Conservation (phyloP, 1,140 invertebrate species). For the Zaprionus kolodkinae region DNA sequence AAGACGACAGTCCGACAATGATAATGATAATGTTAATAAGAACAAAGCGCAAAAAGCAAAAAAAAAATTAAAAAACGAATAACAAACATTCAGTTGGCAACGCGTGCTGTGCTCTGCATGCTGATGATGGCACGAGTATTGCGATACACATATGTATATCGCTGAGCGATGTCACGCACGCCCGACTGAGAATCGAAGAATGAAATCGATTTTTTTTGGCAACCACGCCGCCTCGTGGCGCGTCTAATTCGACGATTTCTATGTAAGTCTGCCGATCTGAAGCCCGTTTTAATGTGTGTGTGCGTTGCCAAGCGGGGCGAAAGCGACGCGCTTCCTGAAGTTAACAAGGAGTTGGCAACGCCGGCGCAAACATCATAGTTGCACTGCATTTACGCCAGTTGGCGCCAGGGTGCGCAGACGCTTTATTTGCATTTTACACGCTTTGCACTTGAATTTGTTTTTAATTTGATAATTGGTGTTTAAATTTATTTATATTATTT, state of each 20-base stretch:
- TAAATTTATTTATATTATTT: constrained; percentile 2
- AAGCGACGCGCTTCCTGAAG: neutral
- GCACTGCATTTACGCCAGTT: constrained; percentile 17
- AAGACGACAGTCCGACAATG: constrained; percentile 52
- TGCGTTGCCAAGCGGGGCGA: neutral
- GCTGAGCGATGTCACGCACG: constrained; percentile 28
- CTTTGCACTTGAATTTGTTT: no score
- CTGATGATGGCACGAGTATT: constrained; percentile 24
- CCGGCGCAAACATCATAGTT: no score
- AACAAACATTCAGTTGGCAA: constrained; percentile 3
- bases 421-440: constrained; percentile 7
- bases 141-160: no score
- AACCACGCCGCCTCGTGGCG: neutral
- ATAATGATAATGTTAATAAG: constrained; percentile 73
- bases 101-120: constrained; percentile 32
- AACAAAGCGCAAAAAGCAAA: constrained; percentile 46
- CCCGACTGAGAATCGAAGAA: neutral
- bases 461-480: neutral
- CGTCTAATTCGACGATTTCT: constrained; percentile 44
- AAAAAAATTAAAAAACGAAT: neutral
- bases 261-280: constrained; percentile 14
- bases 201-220: neutral
- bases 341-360: constrained; percentile 10
- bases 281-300: neutral
- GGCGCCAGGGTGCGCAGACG: neutral